Percentiles rank a stretch among this genome's conserved stretches.
Conservation (phyloP, 1,140 invertebrate genomes). For the Pseudachorutes palmiensis region DNA sequence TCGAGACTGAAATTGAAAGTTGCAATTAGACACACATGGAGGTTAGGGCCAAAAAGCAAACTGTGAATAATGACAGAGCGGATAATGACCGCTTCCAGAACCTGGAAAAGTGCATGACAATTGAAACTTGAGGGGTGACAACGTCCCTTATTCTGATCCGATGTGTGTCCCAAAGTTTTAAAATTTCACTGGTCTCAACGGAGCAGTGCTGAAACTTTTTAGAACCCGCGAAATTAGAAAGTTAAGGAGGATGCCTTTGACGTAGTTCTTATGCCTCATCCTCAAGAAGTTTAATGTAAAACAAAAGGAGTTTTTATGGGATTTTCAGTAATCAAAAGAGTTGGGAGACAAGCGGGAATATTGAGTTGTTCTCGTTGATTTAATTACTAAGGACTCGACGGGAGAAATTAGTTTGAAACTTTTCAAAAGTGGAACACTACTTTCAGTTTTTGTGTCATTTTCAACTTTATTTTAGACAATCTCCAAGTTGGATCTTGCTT, state of each 20-base stretch:
- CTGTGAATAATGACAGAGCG: too few relatives aligned
- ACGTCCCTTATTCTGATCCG: too few relatives aligned
- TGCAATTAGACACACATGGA: not conserved
- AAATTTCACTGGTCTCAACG: too few relatives aligned
- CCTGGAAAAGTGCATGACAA: too few relatives aligned
- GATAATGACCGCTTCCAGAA: too few relatives aligned
- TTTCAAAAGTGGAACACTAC: not conserved
- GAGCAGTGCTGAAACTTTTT: too few relatives aligned
- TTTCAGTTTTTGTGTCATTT: not conserved
- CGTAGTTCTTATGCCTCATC: too few relatives aligned
- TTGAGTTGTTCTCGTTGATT: not conserved
- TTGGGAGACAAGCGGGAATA: not conserved
- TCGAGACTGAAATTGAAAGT: not conserved
- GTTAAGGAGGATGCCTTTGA: too few relatives aligned
- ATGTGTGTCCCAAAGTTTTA: too few relatives aligned
- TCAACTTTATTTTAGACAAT: not conserved
- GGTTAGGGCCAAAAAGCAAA: not conserved
- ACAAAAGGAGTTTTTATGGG: not conserved
- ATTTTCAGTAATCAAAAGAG: not conserved
- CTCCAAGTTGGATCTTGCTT: too few relatives aligned
- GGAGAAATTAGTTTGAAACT: not conserved
- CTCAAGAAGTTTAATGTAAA: not conserved
- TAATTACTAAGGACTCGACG: constrained; percentile 1
- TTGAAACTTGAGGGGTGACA: too few relatives aligned
- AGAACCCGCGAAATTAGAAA: too few relatives aligned